Evolutionary conservation across 1,140 invertebrate species (phyloP).

Genomic region (Bombus balteatus): DNA sequence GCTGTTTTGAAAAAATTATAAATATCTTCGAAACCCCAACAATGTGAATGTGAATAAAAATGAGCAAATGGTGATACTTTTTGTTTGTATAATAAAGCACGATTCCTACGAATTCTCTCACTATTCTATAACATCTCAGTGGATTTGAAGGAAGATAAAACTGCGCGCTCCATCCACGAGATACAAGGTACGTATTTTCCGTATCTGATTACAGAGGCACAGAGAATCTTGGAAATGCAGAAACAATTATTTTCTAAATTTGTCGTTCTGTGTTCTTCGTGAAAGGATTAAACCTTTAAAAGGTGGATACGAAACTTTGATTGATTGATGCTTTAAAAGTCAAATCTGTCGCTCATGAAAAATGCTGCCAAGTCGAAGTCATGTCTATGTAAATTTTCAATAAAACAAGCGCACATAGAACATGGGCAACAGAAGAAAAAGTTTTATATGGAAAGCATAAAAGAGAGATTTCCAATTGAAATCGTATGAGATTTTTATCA

Average conservation of each 20-base stretch:
- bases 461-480: neutral
- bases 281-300: neutral
- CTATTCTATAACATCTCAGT: too few relatives aligned
- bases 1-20: too few relatives aligned
- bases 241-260: neutral
- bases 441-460: neutral
- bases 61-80: too few relatives aligned
- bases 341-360: neutral
- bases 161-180: too few relatives aligned
- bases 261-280: neutral
- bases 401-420: neutral
- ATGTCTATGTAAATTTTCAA: neutral
- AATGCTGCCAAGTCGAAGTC: neutral
- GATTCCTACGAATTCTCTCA: too few relatives aligned
- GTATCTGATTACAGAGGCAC: too few relatives aligned
- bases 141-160: too few relatives aligned
- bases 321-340: too few relatives aligned
- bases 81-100: too few relatives aligned
- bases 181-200: too few relatives aligned
- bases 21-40: too few relatives aligned
- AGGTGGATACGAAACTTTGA: neutral
- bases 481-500: neutral
- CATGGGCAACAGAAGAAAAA: neutral
- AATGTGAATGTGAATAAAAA: too few relatives aligned
- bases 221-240: neutral